Evolutionary conservation across 2,888 invertebrate species (phyloP).

Genomic region (Hemicrepidius hirtus): DNA sequence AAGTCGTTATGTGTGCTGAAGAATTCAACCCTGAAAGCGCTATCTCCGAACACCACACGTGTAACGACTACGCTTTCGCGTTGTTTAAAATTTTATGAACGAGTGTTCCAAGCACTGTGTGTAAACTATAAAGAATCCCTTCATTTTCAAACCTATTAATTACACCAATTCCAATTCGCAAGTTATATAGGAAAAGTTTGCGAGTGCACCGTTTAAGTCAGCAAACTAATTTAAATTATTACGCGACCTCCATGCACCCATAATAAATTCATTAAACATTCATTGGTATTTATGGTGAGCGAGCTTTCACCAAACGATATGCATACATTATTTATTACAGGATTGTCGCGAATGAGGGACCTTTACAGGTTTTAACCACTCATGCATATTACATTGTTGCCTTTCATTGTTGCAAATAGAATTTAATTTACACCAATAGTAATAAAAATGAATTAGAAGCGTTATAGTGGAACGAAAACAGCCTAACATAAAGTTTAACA

Average conservation of each 20-base stretch:
- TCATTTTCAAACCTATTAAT: constrained; percentile 8
- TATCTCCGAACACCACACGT: constrained; percentile 28
- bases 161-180: constrained; percentile 19
- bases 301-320: constrained; percentile 27
- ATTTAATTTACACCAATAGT: constrained; percentile 6
- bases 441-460: no score
- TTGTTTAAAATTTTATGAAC: constrained; percentile 32
- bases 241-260: constrained; percentile 18
- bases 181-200: neutral
- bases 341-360: constrained; percentile 24
- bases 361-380: neutral
- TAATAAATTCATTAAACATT: constrained; percentile 36
- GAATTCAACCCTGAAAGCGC: constrained; percentile 29
- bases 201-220: constrained; percentile 10
- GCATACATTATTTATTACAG: constrained; percentile 16
- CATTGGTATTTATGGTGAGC: constrained; percentile 27
- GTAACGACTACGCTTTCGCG: constrained; percentile 24
- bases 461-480: no score
- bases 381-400: constrained; percentile 19
- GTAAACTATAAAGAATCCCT: constrained; percentile 5
- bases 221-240: constrained; percentile 30
- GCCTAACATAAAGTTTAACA: no score
- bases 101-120: neutral
- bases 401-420: neutral
- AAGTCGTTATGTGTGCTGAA: constrained; percentile 35